phyloP scores from a whole-genome alignment of 2,113 vertebrate species.

The Syngnathus scovelli region DNA sequence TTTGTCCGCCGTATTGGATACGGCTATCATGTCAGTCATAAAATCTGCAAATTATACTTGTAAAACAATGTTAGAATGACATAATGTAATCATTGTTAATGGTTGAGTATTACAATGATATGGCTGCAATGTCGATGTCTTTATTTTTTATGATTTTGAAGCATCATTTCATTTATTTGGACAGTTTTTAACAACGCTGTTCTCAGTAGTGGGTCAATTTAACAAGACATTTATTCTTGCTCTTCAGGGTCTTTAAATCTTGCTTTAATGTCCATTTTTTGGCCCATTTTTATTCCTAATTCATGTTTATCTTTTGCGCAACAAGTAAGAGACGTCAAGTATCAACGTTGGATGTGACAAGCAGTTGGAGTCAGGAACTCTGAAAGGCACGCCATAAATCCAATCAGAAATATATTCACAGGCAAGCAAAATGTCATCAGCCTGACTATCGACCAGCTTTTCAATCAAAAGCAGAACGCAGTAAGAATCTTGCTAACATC shows the following conservation, averaged over 20 bases:
- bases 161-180: neutral
- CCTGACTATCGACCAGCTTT: conserved; percentile 51
- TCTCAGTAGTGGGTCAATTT: neutral
- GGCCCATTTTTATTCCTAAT: conserved; percentile 20
- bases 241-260: neutral
- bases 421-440: conserved; percentile 71
- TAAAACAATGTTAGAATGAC: too few species aligned
- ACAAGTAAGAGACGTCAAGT: conserved; percentile 20
- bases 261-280: neutral
- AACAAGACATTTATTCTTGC: neutral
- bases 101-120: too few species aligned
- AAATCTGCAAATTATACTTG: too few species aligned
- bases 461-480: conserved; percentile 63
- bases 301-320: neutral
- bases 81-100: neutral
- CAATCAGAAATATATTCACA: conserved; percentile 64
- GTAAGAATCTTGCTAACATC: conserved; percentile 66
- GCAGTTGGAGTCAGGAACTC: conserved; percentile 60
- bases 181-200: too few species aligned
- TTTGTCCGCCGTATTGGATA: too few species aligned
- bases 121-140: too few species aligned
- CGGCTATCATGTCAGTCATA: too few species aligned
- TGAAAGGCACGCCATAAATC: conserved; percentile 60
- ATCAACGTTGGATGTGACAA: conserved; percentile 39
- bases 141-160: neutral